Conservation (phyloP, 2,113 vertebrate genomes). For the Gallinago jamesoni region DNA sequence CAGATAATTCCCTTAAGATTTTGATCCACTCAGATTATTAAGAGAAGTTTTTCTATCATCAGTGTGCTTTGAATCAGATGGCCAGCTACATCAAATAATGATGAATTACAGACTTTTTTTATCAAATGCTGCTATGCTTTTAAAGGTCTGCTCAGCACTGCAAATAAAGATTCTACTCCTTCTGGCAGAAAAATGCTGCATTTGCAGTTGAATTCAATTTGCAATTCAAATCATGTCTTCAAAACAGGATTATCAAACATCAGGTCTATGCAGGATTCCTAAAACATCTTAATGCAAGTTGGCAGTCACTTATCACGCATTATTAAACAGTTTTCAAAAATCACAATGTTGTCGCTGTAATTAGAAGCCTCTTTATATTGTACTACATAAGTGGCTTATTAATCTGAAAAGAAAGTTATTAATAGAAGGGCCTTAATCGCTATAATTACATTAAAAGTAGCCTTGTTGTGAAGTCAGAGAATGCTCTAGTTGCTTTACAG, state of each 20-base stretch:
- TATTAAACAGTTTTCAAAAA: slow-evolving; percentile 52
- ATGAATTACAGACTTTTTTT: not conserved
- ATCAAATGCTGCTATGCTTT: not conserved
- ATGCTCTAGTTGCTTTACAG: not conserved
- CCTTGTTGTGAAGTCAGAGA: slow-evolving; percentile 2
- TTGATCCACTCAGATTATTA: not conserved
- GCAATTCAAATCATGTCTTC: slow-evolving; percentile 36
- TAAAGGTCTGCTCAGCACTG: not conserved
- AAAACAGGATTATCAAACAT: slow-evolving; percentile 47
- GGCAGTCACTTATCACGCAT: not conserved
- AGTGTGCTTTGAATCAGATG: not conserved
- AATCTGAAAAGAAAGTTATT: slow-evolving; percentile 44
- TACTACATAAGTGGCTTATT: slow-evolving; percentile 34
- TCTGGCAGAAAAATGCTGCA: not conserved
- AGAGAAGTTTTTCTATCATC: not conserved
- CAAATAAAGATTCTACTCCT: not conserved
- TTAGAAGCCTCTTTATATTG: slow-evolving; percentile 45
- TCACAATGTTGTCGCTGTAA: slow-evolving; percentile 45
- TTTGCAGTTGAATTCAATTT: slow-evolving; percentile 33
- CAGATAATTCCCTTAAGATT: not conserved
- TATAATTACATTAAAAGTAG: slow-evolving; percentile 42
- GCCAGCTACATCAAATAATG: not conserved
- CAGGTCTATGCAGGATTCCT: slow-evolving; percentile 14
- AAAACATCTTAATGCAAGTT: slow-evolving; percentile 47
- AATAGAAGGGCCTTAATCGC: slow-evolving; percentile 45